A percentile compares a stretch with the other conserved stretches of the same genome.
Conservation (phyloP, 2,888 invertebrate genomes). For the Drosophila acutilabella region DNA sequence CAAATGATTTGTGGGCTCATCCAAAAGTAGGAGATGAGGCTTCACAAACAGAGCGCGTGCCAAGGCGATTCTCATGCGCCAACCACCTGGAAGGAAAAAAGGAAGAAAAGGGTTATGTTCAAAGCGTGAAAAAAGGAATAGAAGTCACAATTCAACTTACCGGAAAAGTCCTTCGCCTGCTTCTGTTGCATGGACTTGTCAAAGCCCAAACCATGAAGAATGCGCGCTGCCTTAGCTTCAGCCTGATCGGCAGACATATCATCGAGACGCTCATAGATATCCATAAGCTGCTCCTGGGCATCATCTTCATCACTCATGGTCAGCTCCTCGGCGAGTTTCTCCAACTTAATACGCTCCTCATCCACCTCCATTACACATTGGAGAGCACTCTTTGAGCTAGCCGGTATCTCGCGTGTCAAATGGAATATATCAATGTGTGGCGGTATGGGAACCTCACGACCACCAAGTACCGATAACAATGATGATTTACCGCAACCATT, state of each 20-base stretch:
- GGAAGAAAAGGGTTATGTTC: not conserved
- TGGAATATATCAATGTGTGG: slow-evolving; percentile 99
- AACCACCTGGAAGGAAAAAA: slow-evolving; percentile 88
- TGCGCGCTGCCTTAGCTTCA: slow-evolving; percentile 96
- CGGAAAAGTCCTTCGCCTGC: slow-evolving; percentile 93
- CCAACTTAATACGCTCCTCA: slow-evolving; percentile 95
- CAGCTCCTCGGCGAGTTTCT: slow-evolving; percentile 95
- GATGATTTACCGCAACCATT: slow-evolving; percentile 99
- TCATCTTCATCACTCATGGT: slow-evolving; percentile 95
- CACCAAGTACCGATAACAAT: slow-evolving; percentile 94
- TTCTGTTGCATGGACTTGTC: slow-evolving; percentile 93
- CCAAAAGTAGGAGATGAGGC: slow-evolving; percentile 97
- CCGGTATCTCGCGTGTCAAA: slow-evolving; percentile 98
- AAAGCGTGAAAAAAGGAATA: too few species aligned
- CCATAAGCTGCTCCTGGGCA: slow-evolving; percentile 97
- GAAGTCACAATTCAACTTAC: slow-evolving; percentile 43
- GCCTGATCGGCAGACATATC: slow-evolving; percentile 98
- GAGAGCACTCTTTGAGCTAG: slow-evolving; percentile 98
- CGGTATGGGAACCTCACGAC: slow-evolving; percentile 97
- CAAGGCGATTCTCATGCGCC: slow-evolving; percentile 99
- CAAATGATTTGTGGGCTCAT: slow-evolving; percentile 99
- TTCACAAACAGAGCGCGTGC: slow-evolving; percentile 98
- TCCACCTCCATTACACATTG: slow-evolving; percentile 99
- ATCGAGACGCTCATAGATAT: slow-evolving; percentile 98
- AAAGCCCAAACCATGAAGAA: slow-evolving; percentile 98